Evolutionary conservation across 1,140 invertebrate genomes (phyloP).

Genomic region (Bombus confusus): DNA sequence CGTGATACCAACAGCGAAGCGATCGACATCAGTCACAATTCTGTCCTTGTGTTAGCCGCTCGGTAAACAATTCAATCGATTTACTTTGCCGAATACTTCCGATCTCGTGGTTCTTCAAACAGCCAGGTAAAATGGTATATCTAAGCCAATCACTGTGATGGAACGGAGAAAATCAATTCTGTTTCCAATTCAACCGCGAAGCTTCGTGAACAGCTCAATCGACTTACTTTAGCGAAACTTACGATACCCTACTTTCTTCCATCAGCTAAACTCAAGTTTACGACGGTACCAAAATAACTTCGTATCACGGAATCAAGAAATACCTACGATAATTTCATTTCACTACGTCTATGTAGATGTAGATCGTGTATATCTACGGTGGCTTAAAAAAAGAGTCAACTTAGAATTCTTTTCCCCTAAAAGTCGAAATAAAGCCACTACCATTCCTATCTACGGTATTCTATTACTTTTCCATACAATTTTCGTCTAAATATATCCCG

Average conservation of each 20-base stretch:
- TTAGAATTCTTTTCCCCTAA: no score
- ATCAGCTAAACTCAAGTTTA: background rate
- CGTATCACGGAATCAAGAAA: background rate
- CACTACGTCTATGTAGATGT: no score
- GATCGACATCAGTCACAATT: slow-evolving; percentile 36
- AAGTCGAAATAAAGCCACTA: no score
- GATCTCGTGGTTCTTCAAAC: background rate
- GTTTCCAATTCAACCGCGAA: no score
- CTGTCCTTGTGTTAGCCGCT: background rate
- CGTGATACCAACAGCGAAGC: background rate
- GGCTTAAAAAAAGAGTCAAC: no score
- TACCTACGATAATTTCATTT: background rate
- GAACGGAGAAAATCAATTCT: background rate
- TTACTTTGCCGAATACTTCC: background rate
- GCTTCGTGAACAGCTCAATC: background rate
- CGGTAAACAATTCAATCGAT: background rate
- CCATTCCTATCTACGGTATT: no score
- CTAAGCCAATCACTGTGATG: background rate
- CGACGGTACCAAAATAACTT: background rate
- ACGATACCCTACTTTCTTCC: background rate
- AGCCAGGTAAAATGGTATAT: background rate
- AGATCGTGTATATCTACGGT: no score
- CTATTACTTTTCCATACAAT: no score
- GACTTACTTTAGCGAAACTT: background rate
- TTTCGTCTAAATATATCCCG: no score